Evolutionary conservation across 2,113 vertebrate species (phyloP).

Genomic region (Oryzias woworae): DNA sequence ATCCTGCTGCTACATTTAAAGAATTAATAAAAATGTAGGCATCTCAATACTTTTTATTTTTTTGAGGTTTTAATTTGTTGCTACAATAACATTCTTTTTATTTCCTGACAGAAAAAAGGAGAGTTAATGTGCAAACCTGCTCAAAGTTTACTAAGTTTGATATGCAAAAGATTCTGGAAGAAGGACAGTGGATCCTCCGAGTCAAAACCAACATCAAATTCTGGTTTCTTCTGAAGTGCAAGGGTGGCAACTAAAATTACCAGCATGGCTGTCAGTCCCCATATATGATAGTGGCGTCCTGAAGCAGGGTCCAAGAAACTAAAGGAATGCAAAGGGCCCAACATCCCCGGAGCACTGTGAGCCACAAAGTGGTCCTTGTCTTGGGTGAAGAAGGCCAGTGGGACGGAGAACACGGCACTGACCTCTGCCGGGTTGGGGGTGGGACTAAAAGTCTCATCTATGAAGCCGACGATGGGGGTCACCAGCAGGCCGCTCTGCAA

Average conservation of each 20-base stretch:
- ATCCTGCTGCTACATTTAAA: conserved; percentile 95
- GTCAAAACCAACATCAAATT: conserved; percentile 81
- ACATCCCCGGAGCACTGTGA: conserved; percentile 4
- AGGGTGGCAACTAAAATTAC: conserved; percentile 80
- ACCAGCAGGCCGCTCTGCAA: conserved; percentile 79
- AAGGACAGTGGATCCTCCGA: conserved; percentile 62
- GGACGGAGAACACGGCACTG: conserved; percentile 84
- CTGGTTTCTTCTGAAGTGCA: conserved; percentile 74
- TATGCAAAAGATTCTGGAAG: conserved; percentile 57
- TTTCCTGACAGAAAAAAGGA: not conserved
- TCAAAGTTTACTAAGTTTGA: conserved; percentile 81
- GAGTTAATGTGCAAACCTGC: not conserved
- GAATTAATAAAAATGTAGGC: conserved; percentile 84
- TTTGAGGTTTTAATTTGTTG: not conserved
- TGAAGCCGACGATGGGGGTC: conserved; percentile 89
- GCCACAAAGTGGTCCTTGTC: conserved; percentile 63
- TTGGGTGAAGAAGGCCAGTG: conserved; percentile 84
- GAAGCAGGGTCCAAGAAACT: conserved; percentile 72
- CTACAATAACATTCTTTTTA: not conserved
- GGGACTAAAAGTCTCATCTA: conserved; percentile 82
- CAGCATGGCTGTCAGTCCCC: conserved; percentile 85
- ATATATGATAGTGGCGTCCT: conserved; percentile 77
- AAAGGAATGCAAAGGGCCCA: conserved; percentile 73
- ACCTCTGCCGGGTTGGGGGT: conserved; percentile 87
- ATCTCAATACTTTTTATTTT: conserved; percentile 1